Percentiles rank a stretch among this genome's conserved stretches.
Conservation (phyloP, 2,113 vertebrate genomes). For the Trachemys scripta region DNA sequence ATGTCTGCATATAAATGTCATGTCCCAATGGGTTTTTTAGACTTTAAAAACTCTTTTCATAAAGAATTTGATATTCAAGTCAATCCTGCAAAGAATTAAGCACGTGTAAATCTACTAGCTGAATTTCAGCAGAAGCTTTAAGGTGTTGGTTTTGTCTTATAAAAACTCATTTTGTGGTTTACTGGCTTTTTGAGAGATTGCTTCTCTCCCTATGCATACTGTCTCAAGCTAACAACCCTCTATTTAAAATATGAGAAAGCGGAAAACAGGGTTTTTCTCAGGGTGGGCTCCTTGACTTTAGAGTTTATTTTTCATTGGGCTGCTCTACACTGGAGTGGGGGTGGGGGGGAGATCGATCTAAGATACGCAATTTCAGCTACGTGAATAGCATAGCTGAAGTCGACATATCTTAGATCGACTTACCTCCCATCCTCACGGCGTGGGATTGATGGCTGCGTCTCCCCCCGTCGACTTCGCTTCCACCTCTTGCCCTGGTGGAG, state of each 20-base stretch:
- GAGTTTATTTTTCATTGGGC: neutral
- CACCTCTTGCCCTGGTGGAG: too few relatives aligned
- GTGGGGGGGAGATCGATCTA: too few relatives aligned
- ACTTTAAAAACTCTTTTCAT: neutral
- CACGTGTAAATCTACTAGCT: neutral
- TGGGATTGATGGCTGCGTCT: too few relatives aligned
- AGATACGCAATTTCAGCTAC: too few relatives aligned
- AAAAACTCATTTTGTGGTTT: neutral
- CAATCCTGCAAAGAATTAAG: neutral
- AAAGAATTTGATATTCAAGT: neutral
- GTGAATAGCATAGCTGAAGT: too few relatives aligned
- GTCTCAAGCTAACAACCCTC: neutral
- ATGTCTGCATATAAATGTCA: neutral
- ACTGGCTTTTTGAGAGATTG: neutral
- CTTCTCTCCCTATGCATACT: neutral
- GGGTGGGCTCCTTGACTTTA: neutral
- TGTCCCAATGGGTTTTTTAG: neutral
- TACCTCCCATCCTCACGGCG: too few relatives aligned
- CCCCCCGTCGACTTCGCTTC: too few relatives aligned
- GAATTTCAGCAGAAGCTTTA: neutral
- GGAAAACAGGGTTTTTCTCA: neutral
- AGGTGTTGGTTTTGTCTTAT: neutral
- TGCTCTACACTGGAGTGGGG: too few relatives aligned
- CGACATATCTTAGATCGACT: too few relatives aligned
- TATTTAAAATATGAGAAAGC: neutral